A percentile compares a stretch with the other conserved stretches of the same genome.
Evolutionary conservation across 2,888 invertebrate genomes (phyloP).

Genomic region (Sclerodermus sp.): DNA sequence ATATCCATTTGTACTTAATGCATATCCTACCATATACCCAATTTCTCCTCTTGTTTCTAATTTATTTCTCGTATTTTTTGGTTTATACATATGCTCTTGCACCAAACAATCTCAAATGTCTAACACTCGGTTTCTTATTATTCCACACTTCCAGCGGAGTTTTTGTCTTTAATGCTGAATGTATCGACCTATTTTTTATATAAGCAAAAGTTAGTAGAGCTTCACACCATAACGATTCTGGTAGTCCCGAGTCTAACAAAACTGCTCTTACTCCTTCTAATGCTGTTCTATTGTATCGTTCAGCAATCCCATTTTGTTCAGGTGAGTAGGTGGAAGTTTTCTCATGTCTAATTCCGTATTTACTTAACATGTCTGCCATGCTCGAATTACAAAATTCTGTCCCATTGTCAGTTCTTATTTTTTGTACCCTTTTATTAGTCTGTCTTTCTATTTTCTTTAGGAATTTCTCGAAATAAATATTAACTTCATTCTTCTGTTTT

Average conservation of each 20-base stretch:
- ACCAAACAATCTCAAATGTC: too few relatives aligned
- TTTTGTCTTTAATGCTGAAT: too few relatives aligned
- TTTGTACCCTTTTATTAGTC: conserved; percentile 1
- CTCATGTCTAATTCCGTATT: background rate
- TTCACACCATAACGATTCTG: background rate
- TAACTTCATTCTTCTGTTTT: conserved; percentile 4
- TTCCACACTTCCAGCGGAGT: too few relatives aligned
- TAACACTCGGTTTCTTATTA: too few relatives aligned
- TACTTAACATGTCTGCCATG: background rate
- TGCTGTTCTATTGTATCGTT: background rate
- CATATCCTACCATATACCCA: conserved; percentile 1
- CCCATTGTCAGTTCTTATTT: conserved; percentile 6
- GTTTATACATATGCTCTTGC: too few relatives aligned
- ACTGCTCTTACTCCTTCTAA: background rate
- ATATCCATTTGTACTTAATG: too few relatives aligned
- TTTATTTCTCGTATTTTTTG: background rate
- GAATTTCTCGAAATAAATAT: background rate
- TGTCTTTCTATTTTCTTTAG: conserved; percentile 5
- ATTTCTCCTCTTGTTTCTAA: background rate
- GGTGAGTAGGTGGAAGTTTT: background rate
- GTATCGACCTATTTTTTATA: too few relatives aligned
- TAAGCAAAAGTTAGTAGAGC: too few relatives aligned
- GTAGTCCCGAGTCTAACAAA: background rate
- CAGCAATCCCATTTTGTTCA: background rate
- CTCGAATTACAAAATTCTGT: conserved; percentile 3